Base-by-base conservation (phyloP, 2,888 invertebrate species). In the Cryptocephalus primarius region DNA sequence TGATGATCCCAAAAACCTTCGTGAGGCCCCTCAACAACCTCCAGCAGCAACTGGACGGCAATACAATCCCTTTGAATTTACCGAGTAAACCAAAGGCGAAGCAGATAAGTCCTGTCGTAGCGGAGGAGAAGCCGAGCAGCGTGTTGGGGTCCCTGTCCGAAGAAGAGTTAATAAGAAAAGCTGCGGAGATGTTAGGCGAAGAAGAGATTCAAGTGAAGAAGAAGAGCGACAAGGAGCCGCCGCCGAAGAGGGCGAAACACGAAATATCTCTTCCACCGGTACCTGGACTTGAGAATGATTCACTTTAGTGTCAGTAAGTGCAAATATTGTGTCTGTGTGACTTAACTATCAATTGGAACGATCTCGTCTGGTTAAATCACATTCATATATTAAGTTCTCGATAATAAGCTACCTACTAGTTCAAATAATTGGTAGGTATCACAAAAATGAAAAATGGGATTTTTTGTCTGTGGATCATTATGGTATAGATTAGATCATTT, bases 101-200 rank as follows among this genome's bases (percentile, higher is more conserved):
- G 45, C 57, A 51, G 13, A 51, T 57, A 6, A 56, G 50, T 39
- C 47, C 55, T 9, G 51, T 55, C n/a, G 6, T 54, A 2, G 49
- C 40, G n/a, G 57, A 45, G 48, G 57, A 47, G 58, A 65, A 41
- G 57, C 56, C 33, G 31, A 63, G 64, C 47, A 72, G 74, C 51
- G 74, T 75, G 4, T 57, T 78, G 33, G 72, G 76, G 52, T 71
- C 73, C 0, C 59, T 78, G 40, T 73, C 75, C 33, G 78, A 78
- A 55, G 71, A 73, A 48, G 78, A 79, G 54, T 58, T 78, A 33
- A 75, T 78, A 31, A 72, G 73, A 61, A 78, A 77, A 0, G 75
- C 73, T 31, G 75, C 72, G 32, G 77, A 78, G 60, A 76, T 78
- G 71, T 60, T 76, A 44, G 73, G 72, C 0, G 72, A 74, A 34